Evolutionary conservation across 2,113 vertebrate genomes (phyloP), one percentile per base, ranked within the genome.

Genomic region (Triplophysa tibetana): DNA sequence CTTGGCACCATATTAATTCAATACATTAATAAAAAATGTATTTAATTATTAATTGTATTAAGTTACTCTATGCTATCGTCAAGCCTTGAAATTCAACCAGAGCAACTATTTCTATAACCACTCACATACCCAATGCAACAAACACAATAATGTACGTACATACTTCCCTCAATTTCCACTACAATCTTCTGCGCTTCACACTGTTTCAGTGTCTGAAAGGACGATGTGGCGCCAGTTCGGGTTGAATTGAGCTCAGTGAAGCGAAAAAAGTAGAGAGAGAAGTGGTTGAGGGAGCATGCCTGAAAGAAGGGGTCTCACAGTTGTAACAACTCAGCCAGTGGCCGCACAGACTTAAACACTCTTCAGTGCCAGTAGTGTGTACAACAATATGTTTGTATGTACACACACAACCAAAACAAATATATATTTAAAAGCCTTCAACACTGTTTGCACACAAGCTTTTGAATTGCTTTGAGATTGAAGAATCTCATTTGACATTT

Each of bases 231-330:
- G 65, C 61, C 12, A 69, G 66, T 69, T 45, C 41, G 58, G 21
- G 43, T 58, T 79, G 26, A 48, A 63, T 79, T 70, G 63, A 63
- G 21, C 23, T 52, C 60, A 63, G 67, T 21, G 45, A 52, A 63
- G 67, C 56, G 21, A 63, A 19, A 45, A 70, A 48, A 58, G 21
- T 43, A 52, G 58, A 70, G 56, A 54, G 77, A 21, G 23, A 73
- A 61, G 38, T 52, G 50, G 50, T 17, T 17, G 3, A 52, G 13
- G 29, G 8, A 24, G 21, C 29, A 45, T 24, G 3, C n/a, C 13
- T 9, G n/a, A 74, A 24, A 74, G 7, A 73, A 17, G 2, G 45
- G 26, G 19, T 68, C 66, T 16, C 38, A 24, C n/a, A 73, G 70
- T 13, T 21, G 52, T 77, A 7, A 38, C 33, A 7, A 1, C 33